phyloP scores from a whole-genome alignment of 2,888 invertebrate genomes.

The Ptychoptera albimana region DNA sequence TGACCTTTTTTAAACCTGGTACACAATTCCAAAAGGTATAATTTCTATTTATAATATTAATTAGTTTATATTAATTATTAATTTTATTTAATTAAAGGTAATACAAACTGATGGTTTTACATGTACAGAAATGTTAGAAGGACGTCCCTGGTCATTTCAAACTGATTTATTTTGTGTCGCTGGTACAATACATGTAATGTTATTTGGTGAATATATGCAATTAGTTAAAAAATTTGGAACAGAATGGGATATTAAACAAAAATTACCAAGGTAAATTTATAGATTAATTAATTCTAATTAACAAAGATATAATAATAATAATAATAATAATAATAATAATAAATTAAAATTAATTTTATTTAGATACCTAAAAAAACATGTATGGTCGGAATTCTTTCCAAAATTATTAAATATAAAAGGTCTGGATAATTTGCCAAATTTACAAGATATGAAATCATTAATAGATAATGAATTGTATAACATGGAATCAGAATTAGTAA shows the following conservation, averaged over 20 bases:
- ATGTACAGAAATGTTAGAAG: conserved; percentile 85
- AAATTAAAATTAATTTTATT: no score
- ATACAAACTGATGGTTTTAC: conserved; percentile 71
- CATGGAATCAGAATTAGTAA: conserved; percentile 30
- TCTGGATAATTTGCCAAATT: conserved; percentile 54
- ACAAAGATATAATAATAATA: no score
- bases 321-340: no score
- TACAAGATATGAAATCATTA: conserved; percentile 30
- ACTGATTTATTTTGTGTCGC: conserved; percentile 86
- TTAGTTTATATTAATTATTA: neutral
- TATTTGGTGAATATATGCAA: conserved; percentile 85
- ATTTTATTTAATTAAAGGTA: conserved; percentile 28
- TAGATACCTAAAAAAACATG: conserved; percentile 53
- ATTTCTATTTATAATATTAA: neutral
- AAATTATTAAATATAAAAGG: conserved; percentile 69
- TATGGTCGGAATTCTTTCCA: conserved; percentile 73
- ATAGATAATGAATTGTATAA: conserved; percentile 26
- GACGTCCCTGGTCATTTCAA: conserved; percentile 87
- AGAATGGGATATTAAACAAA: conserved; percentile 53
- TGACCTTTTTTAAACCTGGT: conserved; percentile 66
- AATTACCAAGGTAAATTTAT: conserved; percentile 44
- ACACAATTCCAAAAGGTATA: conserved; percentile 55
- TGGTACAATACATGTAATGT: conserved; percentile 73
- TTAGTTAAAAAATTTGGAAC: conserved; percentile 45
- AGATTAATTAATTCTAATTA: neutral